Evolutionary conservation across 2,888 invertebrate genomes (phyloP), one percentile per base, ranked within the genome.

Genomic region (Eremobia ochroleuca): DNA sequence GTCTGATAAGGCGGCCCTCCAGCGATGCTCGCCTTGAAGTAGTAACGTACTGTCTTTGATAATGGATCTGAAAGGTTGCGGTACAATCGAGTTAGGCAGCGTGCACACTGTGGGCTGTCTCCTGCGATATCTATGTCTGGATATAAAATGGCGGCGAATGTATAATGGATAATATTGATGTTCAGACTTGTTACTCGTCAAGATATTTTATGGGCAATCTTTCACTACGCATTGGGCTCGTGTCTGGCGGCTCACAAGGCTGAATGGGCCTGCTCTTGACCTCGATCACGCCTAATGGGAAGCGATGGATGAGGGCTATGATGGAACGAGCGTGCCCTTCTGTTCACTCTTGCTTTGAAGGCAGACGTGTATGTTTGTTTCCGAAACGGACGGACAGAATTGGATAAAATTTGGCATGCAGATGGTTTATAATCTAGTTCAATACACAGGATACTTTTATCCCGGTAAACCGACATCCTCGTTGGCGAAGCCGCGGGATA

Each of bases 41-140:
- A 90, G 90, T 90, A 91, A 90, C 90, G 89, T 89, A 89, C 90
- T 90, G 90, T 90, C 91, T 90, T 87, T 89, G 91, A 92, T 92
- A 88, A 90, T 91, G 90, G 91, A 90, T 90, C 89, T 87, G 87
- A 88, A 88, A 89, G 91, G 91, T 91, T 90, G 89, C 80, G 85
- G 85, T 85, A 87, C 86, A 85, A 85, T 85, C 74, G 82, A 85
- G 85, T 85, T 85, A 85, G 85, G 82, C 55, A 77, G 46, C 66
- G 85, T 65, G 67, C 73, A 87, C 81, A 87, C 73, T 66, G 76
- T 70, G 79, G 77, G 65, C 76, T 66, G 67, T 25, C 70, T 78
- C 58, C 64, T 76, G 49, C 11, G 21, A 68, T 73, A 59, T 76
- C 61, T 64, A 25, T 59, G 61, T 65, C 64, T 65, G 34, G 49